Evolutionary conservation across 2,888 invertebrate species (phyloP).

Genomic region (Ellobium chinense): DNA sequence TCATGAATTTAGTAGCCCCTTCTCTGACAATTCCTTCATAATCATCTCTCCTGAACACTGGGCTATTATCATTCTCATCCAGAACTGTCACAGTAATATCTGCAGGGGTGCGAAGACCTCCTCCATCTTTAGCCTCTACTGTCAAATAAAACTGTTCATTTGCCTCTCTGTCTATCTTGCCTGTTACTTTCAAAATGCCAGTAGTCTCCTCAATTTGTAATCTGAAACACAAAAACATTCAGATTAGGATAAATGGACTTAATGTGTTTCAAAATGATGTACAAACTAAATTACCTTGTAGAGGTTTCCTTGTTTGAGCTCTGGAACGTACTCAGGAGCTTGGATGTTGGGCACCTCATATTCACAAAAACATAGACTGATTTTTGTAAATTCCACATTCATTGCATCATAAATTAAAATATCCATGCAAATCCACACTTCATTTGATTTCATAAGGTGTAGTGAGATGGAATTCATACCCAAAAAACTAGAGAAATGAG

Average conservation of each 20-base stretch:
- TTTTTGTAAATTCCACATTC: no score
- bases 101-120: slow-evolving; percentile 81
- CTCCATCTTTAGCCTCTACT: slow-evolving; percentile 89
- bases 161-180: slow-evolving; percentile 86
- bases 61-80: slow-evolving; percentile 75
- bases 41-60: slow-evolving; percentile 67
- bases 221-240: slow-evolving; percentile 58
- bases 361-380: no score
- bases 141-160: slow-evolving; percentile 90
- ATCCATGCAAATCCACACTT: no score
- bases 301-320: slow-evolving; percentile 41
- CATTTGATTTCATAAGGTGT: no score
- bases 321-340: no score
- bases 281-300: background rate
- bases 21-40: slow-evolving; percentile 83
- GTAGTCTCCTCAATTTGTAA: slow-evolving; percentile 85
- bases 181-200: slow-evolving; percentile 85
- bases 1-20: slow-evolving; percentile 87
- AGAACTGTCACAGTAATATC: slow-evolving; percentile 69
- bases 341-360: no score
- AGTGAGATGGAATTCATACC: no score
- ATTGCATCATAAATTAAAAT: no score
- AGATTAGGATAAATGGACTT: background rate
- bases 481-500: no score
- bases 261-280: no score